phyloP scores from a whole-genome alignment of 1,140 invertebrate genomes.

The Procambarus virginalis region DNA sequence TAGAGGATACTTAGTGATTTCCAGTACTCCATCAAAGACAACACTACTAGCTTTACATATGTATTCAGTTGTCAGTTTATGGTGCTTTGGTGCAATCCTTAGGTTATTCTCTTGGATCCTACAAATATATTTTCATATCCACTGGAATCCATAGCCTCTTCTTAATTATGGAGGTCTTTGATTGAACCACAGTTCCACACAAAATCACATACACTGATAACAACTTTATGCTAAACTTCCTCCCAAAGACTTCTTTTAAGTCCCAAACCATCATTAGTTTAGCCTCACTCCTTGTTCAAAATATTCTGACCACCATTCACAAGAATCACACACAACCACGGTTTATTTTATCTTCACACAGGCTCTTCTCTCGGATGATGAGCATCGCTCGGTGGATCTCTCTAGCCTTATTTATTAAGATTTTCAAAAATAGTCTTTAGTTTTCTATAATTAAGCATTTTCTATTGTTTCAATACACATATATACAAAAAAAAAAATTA shows the following conservation, averaged over 20 bases:
- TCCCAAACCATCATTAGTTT: constrained; percentile 19
- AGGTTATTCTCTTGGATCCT: constrained; percentile 24
- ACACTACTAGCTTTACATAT: constrained; percentile 7
- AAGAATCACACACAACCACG: constrained; percentile 57
- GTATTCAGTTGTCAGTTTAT: constrained; percentile 49
- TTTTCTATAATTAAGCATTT: background rate
- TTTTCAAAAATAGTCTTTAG: constrained; percentile 15
- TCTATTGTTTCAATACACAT: background rate
- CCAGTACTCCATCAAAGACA: constrained; percentile 29
- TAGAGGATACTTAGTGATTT: constrained; percentile 40
- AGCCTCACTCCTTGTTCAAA: constrained; percentile 21
- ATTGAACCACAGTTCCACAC: constrained; percentile 32
- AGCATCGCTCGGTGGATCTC: constrained; percentile 22
- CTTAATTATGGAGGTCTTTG: constrained; percentile 50
- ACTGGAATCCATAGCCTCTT: constrained; percentile 6
- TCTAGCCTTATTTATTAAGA: constrained; percentile 25
- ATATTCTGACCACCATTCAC: constrained; percentile 4
- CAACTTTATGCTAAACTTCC: constrained; percentile 21
- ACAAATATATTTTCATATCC: constrained; percentile 38
- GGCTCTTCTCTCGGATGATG: constrained; percentile 56
- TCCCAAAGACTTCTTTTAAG: constrained; percentile 54
- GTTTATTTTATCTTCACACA: constrained; percentile 40
- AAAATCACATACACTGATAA: constrained; percentile 28
- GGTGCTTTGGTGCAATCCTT: constrained; percentile 44
- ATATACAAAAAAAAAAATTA: background rate